These are phyloP conservation scores for Holothuria scabra DNA, from an alignment of 53 echinoderm and acorn worm species.

Conservation along the genomic window DNA sequence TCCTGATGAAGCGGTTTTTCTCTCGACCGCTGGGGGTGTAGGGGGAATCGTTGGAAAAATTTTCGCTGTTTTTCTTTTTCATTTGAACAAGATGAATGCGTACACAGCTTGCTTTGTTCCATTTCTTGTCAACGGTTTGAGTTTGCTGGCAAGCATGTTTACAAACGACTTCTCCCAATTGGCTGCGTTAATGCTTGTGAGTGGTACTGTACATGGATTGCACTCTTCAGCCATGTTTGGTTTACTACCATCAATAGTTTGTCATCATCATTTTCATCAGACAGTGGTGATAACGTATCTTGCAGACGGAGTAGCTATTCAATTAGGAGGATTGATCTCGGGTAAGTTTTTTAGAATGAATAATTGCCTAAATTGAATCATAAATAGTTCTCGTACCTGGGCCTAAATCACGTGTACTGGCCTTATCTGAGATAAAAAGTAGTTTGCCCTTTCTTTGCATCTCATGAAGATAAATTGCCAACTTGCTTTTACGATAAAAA, in stretches of 20 bases:
- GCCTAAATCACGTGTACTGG: too few species aligned
- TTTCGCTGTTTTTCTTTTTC: neutral
- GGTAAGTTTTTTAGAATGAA: neutral
- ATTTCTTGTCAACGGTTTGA: neutral
- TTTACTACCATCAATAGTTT: slow-evolving; percentile 26
- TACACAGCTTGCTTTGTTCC: slow-evolving; percentile 11
- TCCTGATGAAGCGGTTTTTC: neutral
- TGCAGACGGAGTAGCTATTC: slow-evolving; percentile 9
- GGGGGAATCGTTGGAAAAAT: slow-evolving; percentile 7
- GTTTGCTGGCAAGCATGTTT: neutral
- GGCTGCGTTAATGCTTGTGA: neutral
- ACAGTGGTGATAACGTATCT: slow-evolving; percentile 2
- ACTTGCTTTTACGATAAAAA: too few species aligned
- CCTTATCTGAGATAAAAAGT: too few species aligned
- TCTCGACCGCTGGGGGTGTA: slow-evolving; percentile 15
- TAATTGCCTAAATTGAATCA: too few species aligned
- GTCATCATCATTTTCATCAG: neutral
- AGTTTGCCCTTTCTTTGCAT: too few species aligned
- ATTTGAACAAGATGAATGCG: slow-evolving; percentile 3
- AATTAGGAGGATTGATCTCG: slow-evolving; percentile 11
- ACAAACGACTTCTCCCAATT: neutral
- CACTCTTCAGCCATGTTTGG: neutral
- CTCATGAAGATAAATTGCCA: too few species aligned
- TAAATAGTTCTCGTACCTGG: too few species aligned
- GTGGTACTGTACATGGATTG: neutral